Evolutionary conservation across 1,140 invertebrate species (phyloP), one percentile per base, ranked within the genome.

Genomic region (Cheumatopsyche charites): DNA sequence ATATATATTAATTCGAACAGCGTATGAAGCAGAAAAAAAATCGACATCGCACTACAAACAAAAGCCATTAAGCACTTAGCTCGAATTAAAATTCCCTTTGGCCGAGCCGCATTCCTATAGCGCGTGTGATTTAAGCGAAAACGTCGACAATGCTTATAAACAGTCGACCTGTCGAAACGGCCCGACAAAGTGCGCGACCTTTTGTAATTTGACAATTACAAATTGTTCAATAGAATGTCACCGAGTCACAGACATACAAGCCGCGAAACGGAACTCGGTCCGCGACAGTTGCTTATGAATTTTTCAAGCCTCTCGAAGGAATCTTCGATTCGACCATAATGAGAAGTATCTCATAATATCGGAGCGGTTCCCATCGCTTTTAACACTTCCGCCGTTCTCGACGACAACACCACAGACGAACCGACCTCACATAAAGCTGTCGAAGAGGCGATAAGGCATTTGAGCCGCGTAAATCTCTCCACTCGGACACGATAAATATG

Each of bases 391-490:
- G 62, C 26, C 13, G 62, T 29, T n/a, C 23, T 63, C 13, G 29
- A 23, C 1, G 41, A 42, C 26, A 42, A 63, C 26, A 23, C 23
- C 9, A 62, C 58, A 36, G 58, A 62, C 58, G 19, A 15, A 63
- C 62, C 12, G 62, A 63, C 62, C 62, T 63, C 62, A 43, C 62
- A 63, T 63, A 63, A 63, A 63, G 41, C 62, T 63, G 62, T 63
- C 62, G 41, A 63, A 63, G 62, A 21, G 62, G 62, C 62, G 62
- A 63, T 63, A 63, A 63, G 62, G 41, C 36, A 63, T 23, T 2
- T 5, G 17, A 41, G 62, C 15, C 29, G 62, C 41, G 41, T 63
- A 63, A 58, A 58, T 58, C 55, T 58, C 23, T 19, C 21, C 4
- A n/a, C 55, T 7, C 55, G 21, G 23, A 12, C 12, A 19, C 23